Evolutionary conservation across 2,888 invertebrate species (phyloP), one percentile per base, ranked within the genome.

Genomic region (Allygus modestus): DNA sequence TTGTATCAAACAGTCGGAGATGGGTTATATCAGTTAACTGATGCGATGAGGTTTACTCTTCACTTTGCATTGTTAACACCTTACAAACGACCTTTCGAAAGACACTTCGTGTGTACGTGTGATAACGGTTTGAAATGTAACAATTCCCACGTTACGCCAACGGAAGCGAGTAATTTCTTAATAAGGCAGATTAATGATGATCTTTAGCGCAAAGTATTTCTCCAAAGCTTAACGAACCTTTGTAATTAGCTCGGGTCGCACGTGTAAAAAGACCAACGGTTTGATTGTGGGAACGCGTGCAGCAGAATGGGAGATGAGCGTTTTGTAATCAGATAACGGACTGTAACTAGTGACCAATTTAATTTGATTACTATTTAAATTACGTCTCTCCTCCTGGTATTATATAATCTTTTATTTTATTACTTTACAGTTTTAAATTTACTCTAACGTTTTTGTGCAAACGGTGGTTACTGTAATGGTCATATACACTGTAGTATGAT

Each of bases 161-260:
- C 65, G 65, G 65, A 65, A 65, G 65, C 15, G 9, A 12, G 31
- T 65, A 65, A 65, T 65, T 28, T 28, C 65, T 65, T 28, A 65
- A 65, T 65, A 31, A 31, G 15, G 31, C 65, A 28, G 65, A 65
- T 65, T 26, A 65, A 65, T 28, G 65, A 17, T 65, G 65, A 28
- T 65, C 65, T 65, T 65, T 65, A 65, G 65, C 26, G 31, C 65
- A 17, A n/a, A 65, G 58, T 58, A 20, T 23, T 23, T 23, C 58
- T 4, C 23, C 20, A 51, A 2, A 2, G 23, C 20, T 28, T 65
- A 31, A 28, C 65, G 65, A 28, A 65, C 28, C 20, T 20, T 20
- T 4, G 51, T 58, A 65, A 65, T 65, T 65, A 58, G 28, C 65
- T 1, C 54, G 23, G 23, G 54, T 23, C 4, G 20, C 23, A 17